These are phyloP conservation scores for Limnephilus auricula DNA, from an alignment of 2,888 invertebrate species.

Conservation along the genomic window DNA sequence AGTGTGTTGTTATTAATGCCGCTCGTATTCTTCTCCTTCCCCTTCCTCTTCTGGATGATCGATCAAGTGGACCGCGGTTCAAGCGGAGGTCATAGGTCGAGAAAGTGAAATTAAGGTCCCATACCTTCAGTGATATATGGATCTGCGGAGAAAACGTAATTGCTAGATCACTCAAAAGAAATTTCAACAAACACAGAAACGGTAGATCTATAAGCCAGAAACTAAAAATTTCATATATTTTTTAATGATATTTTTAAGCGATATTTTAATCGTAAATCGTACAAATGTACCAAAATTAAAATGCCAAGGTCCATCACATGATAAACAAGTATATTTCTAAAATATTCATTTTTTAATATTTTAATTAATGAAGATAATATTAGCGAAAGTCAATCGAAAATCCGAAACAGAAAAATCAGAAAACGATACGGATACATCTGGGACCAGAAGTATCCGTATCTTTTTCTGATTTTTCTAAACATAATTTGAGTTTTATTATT, in stretches of 20 bases:
- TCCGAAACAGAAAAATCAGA: no score
- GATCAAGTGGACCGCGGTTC: conserved; percentile 25
- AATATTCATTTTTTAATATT: no score
- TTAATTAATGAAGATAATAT: no score
- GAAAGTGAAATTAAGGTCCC: conserved; percentile 39
- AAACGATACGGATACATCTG: no score
- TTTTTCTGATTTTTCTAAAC: no score
- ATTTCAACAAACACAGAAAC: not conserved
- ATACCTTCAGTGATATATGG: not conserved
- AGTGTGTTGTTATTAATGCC: not conserved
- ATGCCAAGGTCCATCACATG: not conserved
- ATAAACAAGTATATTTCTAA: no score
- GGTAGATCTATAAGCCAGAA: not conserved
- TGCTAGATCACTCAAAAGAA: not conserved
- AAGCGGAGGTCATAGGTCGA: conserved; percentile 5
- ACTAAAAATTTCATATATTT: not conserved
- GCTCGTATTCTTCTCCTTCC: not conserved
- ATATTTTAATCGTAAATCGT: not conserved
- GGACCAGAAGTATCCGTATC: no score
- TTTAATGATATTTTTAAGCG: not conserved
- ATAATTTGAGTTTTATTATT: no score
- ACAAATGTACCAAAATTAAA: not conserved
- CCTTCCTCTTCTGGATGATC: not conserved
- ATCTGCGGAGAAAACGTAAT: conserved; percentile 6
- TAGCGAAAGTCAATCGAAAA: no score